Base-by-base conservation (phyloP, 2,113 vertebrate genomes). In the Heterotis niloticus region DNA sequence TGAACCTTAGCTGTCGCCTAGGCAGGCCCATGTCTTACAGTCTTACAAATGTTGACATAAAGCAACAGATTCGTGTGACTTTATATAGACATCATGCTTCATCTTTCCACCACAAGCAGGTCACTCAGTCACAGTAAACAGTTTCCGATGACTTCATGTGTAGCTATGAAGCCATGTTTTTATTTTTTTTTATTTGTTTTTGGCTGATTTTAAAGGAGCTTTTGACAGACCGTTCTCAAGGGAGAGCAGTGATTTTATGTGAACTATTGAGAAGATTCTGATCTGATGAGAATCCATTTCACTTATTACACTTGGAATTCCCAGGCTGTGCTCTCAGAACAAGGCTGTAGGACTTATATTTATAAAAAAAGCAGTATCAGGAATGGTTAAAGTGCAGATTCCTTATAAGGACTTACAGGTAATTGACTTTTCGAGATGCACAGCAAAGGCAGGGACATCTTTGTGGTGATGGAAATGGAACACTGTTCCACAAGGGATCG, bases 61-160 rank as follows among this genome's bases (percentile, higher is more conserved):
- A 86, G 57, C 82, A 88, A 90, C 87, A 87, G 90, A 89, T 89
- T 79, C 79, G 73, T 68, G 72, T 82, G 84, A 84, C 78, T 70
- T 64, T 57, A 78, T 18, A 77, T 88, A 88, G 88, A 80, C 75
- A 85, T 86, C 84, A 82, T 89, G 83, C 86, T 44, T 44, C 34
- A 69, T 77, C 83, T 80, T 82, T 80, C 78, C 77, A 75, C 78
- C 73, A 26, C 82, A 85, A 83, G 84, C 86, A 85, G 83, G 87
- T 88, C 86, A 91, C 89, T 44, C 91, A 80, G 87, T 87, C 84
- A 88, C 89, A 89, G 85, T 83, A 82, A 68, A 83, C 76, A 85
- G 88, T 90, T 94, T 93, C 92, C 92, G 91, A 94, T 93, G 92
- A 93, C 92, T 91, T 93, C 91, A 93, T 92, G 87, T 84, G 28